These are phyloP conservation scores for Helostoma temminkii DNA, from an alignment of 2,797 vertebrate genomes.

Conservation along the genomic window DNA sequence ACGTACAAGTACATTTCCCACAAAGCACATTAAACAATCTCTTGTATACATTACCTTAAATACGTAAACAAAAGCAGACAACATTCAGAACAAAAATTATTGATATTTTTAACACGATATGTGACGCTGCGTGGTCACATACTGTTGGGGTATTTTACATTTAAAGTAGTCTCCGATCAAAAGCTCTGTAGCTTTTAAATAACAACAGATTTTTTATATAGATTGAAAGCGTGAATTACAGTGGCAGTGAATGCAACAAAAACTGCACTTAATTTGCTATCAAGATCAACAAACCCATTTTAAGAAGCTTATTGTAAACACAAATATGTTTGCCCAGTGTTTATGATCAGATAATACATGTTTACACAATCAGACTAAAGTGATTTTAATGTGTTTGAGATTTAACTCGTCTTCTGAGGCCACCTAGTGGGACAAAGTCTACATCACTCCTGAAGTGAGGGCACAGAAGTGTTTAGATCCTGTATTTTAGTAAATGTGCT, in stretches of 20 bases:
- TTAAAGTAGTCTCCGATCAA: no score
- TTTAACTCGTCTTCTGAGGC: slow-evolving; percentile 37
- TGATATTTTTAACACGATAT: no score
- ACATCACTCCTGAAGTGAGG: not conserved
- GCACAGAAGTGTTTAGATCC: not conserved
- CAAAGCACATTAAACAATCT: no score
- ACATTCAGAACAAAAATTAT: no score
- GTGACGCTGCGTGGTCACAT: no score
- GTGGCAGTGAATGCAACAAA: slow-evolving; percentile 42
- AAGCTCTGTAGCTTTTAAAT: no score
- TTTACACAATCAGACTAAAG: accelerated
- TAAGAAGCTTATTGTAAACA: not conserved
- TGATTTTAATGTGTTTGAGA: not conserved
- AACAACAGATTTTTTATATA: no score
- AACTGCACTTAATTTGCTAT: not conserved
- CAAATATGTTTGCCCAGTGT: not conserved
- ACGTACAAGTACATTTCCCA: no score
- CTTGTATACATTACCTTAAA: no score
- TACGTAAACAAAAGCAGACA: no score
- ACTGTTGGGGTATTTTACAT: no score
- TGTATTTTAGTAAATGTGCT: not conserved
- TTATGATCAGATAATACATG: not conserved
- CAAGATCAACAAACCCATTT: not conserved
- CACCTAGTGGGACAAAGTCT: slow-evolving; percentile 44
- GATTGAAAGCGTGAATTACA: not conserved